A percentile compares a stretch with the other conserved stretches of the same genome.
phyloP scores from a whole-genome alignment of 1,140 invertebrate genomes.

The Spodoptera litura region DNA sequence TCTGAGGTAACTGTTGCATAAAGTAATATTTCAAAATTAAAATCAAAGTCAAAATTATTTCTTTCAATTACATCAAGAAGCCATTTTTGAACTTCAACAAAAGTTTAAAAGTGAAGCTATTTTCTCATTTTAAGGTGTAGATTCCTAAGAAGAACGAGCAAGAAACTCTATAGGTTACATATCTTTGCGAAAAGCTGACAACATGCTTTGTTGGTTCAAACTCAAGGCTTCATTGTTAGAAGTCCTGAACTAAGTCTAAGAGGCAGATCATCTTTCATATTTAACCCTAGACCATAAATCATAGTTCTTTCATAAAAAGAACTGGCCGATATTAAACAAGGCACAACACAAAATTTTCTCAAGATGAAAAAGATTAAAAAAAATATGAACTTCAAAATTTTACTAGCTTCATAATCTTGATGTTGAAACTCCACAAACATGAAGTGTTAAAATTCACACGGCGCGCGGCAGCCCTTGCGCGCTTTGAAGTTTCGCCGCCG shows the following conservation, averaged over 20 bases:
- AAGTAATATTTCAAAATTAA: too few species aligned
- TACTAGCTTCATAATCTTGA: constrained; percentile 24
- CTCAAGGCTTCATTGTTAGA: background rate
- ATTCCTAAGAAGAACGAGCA: too few species aligned
- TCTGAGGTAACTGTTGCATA: too few species aligned
- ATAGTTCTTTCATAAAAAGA: background rate
- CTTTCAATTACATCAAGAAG: too few species aligned
- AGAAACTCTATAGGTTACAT: too few species aligned
- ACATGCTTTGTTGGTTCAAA: too few species aligned
- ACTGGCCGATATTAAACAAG: background rate
- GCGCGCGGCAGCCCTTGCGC: constrained; percentile 51
- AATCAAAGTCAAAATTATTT: too few species aligned
- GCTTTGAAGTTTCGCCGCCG: constrained; percentile 59
- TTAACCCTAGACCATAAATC: background rate
- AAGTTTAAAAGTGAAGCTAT: too few species aligned
- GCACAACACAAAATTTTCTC: constrained; percentile 7
- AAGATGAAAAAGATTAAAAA: constrained; percentile 29
- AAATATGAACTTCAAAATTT: constrained; percentile 36
- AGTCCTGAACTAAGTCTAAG: background rate
- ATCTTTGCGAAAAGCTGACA: too few species aligned
- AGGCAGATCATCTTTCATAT: too few species aligned
- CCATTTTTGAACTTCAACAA: too few species aligned
- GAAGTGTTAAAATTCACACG: constrained; percentile 59
- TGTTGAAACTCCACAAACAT: constrained; percentile 35
- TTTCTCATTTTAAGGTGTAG: too few species aligned